Evolutionary conservation across 1,140 invertebrate genomes (phyloP).

Genomic region (Delia radicum): DNA sequence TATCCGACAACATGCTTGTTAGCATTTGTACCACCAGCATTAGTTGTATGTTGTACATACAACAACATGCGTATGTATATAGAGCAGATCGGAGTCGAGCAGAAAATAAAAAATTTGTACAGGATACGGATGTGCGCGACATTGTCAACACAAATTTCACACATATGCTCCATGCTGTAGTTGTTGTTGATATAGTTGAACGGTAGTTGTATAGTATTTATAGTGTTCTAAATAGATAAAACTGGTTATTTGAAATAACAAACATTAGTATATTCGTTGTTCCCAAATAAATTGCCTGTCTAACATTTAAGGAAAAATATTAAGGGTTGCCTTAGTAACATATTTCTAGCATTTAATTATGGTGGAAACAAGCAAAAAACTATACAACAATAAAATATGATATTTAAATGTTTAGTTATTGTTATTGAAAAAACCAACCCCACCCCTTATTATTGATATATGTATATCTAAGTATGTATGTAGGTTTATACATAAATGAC

Average conservation of each 20-base stretch:
- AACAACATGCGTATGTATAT: not conserved
- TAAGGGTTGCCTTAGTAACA: not conserved
- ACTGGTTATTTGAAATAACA: not conserved
- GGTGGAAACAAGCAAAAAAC: not conserved
- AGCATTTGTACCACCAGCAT: conserved; percentile 12
- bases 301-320: not conserved
- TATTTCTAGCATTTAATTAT: not conserved
- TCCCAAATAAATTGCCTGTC: not conserved
- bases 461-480: too few species aligned
- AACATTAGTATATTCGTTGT: not conserved
- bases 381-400: not conserved
- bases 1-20: conserved; percentile 11
- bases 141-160: conserved; percentile 20
- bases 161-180: not conserved
- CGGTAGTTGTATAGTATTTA: not conserved
- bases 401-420: not conserved
- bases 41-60: conserved; percentile 4
- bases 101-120: not conserved
- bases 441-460: too few species aligned
- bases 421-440: not conserved
- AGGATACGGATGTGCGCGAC: conserved; percentile 14
- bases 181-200: not conserved
- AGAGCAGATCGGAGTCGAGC: not conserved
- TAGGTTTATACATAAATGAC: too few species aligned
- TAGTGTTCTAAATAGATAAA: conserved; percentile 2